Base-by-base conservation (phyloP, 2,797 vertebrate species). In the Pseudotriccus pelzelni region DNA sequence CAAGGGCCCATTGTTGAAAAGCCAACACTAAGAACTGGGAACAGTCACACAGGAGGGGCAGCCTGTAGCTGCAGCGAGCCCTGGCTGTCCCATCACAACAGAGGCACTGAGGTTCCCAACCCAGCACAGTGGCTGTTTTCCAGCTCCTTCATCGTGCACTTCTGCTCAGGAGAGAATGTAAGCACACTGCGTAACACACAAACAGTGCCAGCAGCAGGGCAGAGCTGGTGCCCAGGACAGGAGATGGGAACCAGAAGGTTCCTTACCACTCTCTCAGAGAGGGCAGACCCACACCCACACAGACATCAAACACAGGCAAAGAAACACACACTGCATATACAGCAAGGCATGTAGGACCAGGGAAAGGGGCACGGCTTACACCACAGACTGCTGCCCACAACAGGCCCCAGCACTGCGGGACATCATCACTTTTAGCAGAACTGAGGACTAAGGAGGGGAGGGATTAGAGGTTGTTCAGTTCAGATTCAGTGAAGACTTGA, bases 261-360 rank as follows among this genome's bases (percentile, higher is more conserved):
- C 32, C 68, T 83, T 28, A 6, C 0, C 0, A 23, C 34, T 37
- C 23, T 72, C 25, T 64, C 23, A 10, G 12, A 37, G 37, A 83
- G 34, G 44, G 34, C 64, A 91, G 60, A 74, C 7, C 17, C 15
- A 13, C 9, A 12, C 53, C 27, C 60, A 44, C 32, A 66, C 50
- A 64, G 14, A 52, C 32, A 34, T 9, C 2, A 8, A 59, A 84
- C 24, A 30, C 2, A 47, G 32, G 46, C 36, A 72, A 36, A 60
- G 50, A 60, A 63, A 69, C n/a, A 79, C n/a, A 79, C 5, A 0
- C 58, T 10, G 10, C 9, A 59, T 27, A 7, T 2, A 14, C 22
- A 58, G n/a, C 9, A 21, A 28, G 7, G 10, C 27, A 18, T 2
- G 19, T 0, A 28, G 36, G 32, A 53, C 19, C 2, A 2, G 17